Percentiles rank a stretch among this genome's conserved stretches.
These are phyloP conservation scores for Carpatolechia fugitivella DNA, from an alignment of 2,888 invertebrate genomes.

Conservation along the genomic window DNA sequence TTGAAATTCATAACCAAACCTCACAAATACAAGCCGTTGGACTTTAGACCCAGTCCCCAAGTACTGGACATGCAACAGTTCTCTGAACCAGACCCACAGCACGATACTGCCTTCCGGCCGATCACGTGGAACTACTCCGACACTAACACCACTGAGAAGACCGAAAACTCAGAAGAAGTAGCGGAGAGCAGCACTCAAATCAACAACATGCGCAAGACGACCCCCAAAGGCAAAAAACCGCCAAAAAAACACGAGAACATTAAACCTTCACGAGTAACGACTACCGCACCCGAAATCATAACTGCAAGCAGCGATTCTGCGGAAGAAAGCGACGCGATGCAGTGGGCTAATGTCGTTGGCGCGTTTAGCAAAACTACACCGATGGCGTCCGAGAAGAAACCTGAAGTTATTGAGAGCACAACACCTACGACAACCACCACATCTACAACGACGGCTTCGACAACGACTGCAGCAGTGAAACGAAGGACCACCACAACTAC, in stretches of 20 bases:
- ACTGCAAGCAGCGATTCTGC: conserved; percentile 42
- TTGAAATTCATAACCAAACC: conserved; percentile 51
- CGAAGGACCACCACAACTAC: conserved; percentile 33
- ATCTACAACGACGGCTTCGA: conserved; percentile 21
- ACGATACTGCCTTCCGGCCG: conserved; percentile 61
- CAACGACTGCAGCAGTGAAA: conserved; percentile 21
- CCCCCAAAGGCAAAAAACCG: conserved; percentile 39
- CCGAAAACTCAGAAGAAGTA: conserved; percentile 17
- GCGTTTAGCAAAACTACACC: conserved; percentile 69
- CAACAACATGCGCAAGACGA: conserved; percentile 44
- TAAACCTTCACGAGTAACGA: conserved; percentile 47
- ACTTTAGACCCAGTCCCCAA: conserved; percentile 69
- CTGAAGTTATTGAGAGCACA: conserved; percentile 33
- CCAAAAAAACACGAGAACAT: conserved; percentile 51
- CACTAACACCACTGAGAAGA: conserved; percentile 33
- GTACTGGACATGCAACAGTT: conserved; percentile 52
- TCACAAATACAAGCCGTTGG: conserved; percentile 42
- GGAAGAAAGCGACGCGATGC: conserved; percentile 43
- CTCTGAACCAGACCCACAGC: conserved; percentile 49
- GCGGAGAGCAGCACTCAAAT: conserved; percentile 34
- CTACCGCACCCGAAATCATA: conserved; percentile 58
- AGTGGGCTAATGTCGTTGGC: conserved; percentile 61
- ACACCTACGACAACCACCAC: conserved; percentile 34
- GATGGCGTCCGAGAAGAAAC: conserved; percentile 47
- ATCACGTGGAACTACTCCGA: conserved; percentile 50